A percentile compares a stretch with the other conserved stretches of the same genome.
Evolutionary conservation across 2,113 vertebrate species (phyloP).

Genomic region (Sapajus apella): DNA sequence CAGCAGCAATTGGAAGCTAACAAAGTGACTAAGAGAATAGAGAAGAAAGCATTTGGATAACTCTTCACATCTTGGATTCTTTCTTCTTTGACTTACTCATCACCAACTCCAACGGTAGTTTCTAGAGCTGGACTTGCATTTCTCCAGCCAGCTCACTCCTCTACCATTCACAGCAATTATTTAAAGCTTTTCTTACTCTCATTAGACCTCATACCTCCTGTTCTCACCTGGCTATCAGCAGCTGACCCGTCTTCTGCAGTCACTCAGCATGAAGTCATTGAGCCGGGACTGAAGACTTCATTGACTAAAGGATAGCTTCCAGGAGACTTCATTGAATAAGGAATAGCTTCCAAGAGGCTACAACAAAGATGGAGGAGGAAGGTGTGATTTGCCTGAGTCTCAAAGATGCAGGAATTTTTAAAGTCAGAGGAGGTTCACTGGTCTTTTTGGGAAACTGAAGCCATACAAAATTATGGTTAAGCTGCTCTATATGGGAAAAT

Average conservation of each 20-base stretch:
- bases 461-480: neutral
- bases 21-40: neutral
- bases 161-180: neutral
- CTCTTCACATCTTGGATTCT: neutral
- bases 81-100: neutral
- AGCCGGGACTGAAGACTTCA: neutral
- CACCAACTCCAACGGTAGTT: neutral
- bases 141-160: neutral
- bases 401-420: neutral
- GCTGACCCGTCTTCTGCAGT: neutral
- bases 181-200: neutral
- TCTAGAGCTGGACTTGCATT: neutral
- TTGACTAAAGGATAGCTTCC: neutral
- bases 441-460: neutral
- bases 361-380: neutral
- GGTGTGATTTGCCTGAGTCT: neutral
- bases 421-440: neutral
- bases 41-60: neutral
- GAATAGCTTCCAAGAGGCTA: neutral
- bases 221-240: neutral
- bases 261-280: neutral
- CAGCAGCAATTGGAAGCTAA: neutral
- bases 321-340: too few relatives aligned
- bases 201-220: neutral
- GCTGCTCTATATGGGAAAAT: neutral